These are phyloP conservation scores for Spea hammondii DNA, from an alignment of 2,797 vertebrate genomes.

Conservation along the genomic window DNA sequence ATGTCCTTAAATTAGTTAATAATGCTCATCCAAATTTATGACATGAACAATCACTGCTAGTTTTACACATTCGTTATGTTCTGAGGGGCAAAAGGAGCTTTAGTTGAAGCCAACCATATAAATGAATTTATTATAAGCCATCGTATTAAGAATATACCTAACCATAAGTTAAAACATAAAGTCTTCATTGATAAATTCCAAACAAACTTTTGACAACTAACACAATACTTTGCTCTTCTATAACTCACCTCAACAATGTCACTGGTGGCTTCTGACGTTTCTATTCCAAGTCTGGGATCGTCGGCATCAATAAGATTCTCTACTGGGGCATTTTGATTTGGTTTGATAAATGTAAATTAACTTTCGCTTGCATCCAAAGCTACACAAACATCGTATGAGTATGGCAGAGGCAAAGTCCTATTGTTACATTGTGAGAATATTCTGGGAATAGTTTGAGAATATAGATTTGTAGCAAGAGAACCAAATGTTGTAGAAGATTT, in stretches of 20 bases:
- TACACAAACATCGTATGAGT: slow-evolving; percentile 56
- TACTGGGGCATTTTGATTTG: slow-evolving; percentile 35
- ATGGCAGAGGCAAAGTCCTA: slow-evolving; percentile 46
- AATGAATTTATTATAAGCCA: too few species aligned
- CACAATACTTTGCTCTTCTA: background rate
- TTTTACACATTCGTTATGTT: too few species aligned
- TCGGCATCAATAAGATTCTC: slow-evolving; percentile 44
- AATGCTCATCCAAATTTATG: too few species aligned
- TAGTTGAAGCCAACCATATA: too few species aligned
- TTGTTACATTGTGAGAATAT: slow-evolving; percentile 40
- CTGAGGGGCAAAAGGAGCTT: too few species aligned
- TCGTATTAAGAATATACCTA: too few species aligned
- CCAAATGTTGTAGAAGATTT: slow-evolving; percentile 19
- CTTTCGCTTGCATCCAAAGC: slow-evolving; percentile 59
- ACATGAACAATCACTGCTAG: too few species aligned
- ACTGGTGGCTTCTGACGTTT: background rate
- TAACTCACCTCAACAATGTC: slow-evolving; percentile 9
- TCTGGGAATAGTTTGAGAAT: slow-evolving; percentile 25
- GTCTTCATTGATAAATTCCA: too few species aligned
- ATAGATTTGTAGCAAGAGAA: slow-evolving; percentile 10
- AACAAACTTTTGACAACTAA: too few species aligned
- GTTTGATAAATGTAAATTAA: slow-evolving; percentile 59
- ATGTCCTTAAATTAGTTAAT: too few species aligned
- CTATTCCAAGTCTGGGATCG: slow-evolving; percentile 28
- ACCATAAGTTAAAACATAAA: too few species aligned